A percentile compares a stretch with the other conserved stretches of the same genome.
phyloP scores from a whole-genome alignment of 2,113 vertebrate species.

The Xyliphius kryptos region DNA sequence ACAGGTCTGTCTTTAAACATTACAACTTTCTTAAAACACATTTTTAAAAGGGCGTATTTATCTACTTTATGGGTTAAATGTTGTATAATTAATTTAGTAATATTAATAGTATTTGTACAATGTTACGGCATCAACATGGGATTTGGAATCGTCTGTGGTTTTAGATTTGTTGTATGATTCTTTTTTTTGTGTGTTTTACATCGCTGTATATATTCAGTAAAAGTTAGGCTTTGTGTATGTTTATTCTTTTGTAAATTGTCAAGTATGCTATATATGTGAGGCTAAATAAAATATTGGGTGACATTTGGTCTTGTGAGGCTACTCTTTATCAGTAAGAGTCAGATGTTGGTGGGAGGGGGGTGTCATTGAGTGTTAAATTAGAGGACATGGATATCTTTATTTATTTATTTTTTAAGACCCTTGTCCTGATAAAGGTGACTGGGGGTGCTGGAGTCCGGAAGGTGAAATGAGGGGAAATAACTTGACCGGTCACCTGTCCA shows the following conservation, averaged over 20 bases:
- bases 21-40: neutral
- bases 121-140: neutral
- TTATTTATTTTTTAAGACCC: too few species aligned
- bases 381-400: too few species aligned
- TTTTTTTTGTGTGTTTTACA: neutral
- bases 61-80: neutral
- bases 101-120: neutral
- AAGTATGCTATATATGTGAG: neutral
- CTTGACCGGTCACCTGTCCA: too few species aligned
- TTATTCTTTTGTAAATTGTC: neutral
- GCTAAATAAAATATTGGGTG: conserved; percentile 3
- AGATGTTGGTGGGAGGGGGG: too few species aligned
- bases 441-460: too few species aligned
- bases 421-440: too few species aligned
- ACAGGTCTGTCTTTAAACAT: neutral
- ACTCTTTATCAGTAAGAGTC: neutral
- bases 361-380: too few species aligned
- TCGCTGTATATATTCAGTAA: neutral
- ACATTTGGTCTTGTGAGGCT: neutral
- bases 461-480: too few species aligned
- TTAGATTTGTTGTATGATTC: neutral
- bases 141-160: neutral
- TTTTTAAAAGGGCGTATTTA: neutral
- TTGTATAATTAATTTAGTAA: neutral
- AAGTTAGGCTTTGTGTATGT: neutral